A percentile compares a stretch with the other conserved stretches of the same genome.
Evolutionary conservation across 1,140 invertebrate genomes (phyloP).

Genomic region (Ostrea denselamellosa): DNA sequence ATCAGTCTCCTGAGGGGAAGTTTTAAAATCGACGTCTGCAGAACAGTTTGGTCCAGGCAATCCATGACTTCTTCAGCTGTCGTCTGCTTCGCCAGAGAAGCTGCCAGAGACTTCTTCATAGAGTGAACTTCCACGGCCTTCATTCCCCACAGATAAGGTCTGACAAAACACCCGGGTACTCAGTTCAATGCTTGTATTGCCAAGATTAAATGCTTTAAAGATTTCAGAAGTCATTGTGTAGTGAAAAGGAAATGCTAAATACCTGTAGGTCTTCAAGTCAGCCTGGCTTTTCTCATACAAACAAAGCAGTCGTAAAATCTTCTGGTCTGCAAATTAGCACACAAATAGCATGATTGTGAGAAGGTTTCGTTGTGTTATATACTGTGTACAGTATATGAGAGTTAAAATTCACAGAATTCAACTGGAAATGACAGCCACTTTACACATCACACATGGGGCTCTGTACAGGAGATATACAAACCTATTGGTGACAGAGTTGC

Average conservation of each 20-base stretch:
- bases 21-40: slow-evolving; percentile 85
- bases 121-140: slow-evolving; percentile 88
- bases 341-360: background rate
- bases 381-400: too few species aligned
- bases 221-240: too few species aligned
- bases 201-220: too few species aligned
- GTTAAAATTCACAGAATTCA: background rate
- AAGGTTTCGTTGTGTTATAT: background rate
- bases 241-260: too few species aligned
- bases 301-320: slow-evolving; percentile 62
- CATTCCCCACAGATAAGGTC: slow-evolving; percentile 89
- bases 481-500: slow-evolving; percentile 64
- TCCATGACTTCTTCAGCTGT: slow-evolving; percentile 86
- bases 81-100: slow-evolving; percentile 85
- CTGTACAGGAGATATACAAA: slow-evolving; percentile 32
- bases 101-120: slow-evolving; percentile 82
- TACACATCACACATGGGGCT: background rate
- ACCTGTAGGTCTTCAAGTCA: slow-evolving; percentile 60
- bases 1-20: slow-evolving; percentile 81
- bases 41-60: slow-evolving; percentile 83
- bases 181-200: too few species aligned
- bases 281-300: slow-evolving; percentile 66
- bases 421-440: background rate
- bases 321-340: slow-evolving; percentile 72
- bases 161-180: slow-evolving; percentile 79